phyloP scores from a whole-genome alignment of 2,113 vertebrate species.

The Bombycilla garrulus region DNA sequence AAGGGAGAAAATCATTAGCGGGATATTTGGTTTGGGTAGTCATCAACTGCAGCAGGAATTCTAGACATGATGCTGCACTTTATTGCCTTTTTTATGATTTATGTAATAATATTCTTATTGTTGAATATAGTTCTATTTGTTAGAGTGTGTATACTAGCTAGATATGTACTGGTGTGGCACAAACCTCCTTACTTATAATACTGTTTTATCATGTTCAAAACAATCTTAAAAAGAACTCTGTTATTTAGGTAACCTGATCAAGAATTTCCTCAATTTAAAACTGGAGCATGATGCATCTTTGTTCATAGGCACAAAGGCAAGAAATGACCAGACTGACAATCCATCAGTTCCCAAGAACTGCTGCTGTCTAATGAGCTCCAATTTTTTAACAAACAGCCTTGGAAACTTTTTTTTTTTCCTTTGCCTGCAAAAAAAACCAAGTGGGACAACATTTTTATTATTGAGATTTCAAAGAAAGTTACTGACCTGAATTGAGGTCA shows the following conservation, averaged over 20 bases:
- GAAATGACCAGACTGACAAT: background rate
- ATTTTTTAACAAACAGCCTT: background rate
- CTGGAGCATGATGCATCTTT: background rate
- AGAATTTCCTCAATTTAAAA: background rate
- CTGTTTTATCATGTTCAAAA: background rate
- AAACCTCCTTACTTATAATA: background rate
- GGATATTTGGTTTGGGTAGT: background rate
- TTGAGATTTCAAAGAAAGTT: background rate
- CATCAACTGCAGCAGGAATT: background rate
- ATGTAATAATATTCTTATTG: background rate
- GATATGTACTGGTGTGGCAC: background rate
- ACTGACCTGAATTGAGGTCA: background rate
- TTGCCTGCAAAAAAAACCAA: background rate
- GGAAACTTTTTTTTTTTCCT: background rate
- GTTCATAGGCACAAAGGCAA: background rate
- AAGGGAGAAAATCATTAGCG: background rate
- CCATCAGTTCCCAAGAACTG: background rate
- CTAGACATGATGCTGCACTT: background rate
- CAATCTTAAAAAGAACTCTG: background rate
- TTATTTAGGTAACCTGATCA: background rate
- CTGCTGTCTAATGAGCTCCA: background rate
- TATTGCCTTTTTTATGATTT: background rate
- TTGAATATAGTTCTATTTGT: background rate
- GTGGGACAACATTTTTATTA: background rate
- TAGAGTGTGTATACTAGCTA: background rate